Conservation (phyloP, 1,140 invertebrate species). For the Papilio xuthus region DNA sequence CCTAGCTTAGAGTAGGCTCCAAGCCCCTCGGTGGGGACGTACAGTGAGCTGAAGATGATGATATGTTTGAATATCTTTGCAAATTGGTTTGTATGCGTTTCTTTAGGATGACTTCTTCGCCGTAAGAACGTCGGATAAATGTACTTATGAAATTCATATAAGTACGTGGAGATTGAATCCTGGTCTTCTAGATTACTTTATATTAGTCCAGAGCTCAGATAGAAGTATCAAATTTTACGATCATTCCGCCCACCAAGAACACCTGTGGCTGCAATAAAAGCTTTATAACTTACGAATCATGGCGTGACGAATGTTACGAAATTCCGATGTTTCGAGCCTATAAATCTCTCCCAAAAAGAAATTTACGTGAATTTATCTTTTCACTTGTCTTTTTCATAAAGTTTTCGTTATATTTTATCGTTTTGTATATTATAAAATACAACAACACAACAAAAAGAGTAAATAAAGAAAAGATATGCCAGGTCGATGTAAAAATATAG, state of each 20-base stretch:
- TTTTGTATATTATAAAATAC: not conserved
- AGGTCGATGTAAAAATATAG: not conserved
- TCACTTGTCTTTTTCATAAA: slow-evolving; percentile 23
- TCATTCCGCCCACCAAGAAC: slow-evolving; percentile 55
- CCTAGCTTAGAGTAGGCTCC: no score
- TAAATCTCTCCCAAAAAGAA: slow-evolving; percentile 50
- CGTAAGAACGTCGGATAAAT: not conserved
- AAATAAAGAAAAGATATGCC: not conserved
- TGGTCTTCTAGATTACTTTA: not conserved
- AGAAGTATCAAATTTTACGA: slow-evolving; percentile 61
- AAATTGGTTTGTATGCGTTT: no score
- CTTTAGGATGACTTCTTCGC: not conserved
- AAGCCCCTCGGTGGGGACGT: no score
- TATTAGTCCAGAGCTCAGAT: not conserved
- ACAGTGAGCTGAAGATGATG: no score
- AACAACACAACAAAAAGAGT: not conserved
- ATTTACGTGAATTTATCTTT: slow-evolving; percentile 32
- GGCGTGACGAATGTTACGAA: slow-evolving; percentile 53
- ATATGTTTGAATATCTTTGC: no score
- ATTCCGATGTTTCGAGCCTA: slow-evolving; percentile 52
- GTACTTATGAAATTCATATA: not conserved
- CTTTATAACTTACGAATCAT: slow-evolving; percentile 66
- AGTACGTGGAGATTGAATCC: not conserved
- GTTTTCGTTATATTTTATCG: not conserved
- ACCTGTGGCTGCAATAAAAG: slow-evolving; percentile 71